Base-by-base conservation (phyloP, 2,888 invertebrate genomes). In the Tetragonula carbonaria region DNA sequence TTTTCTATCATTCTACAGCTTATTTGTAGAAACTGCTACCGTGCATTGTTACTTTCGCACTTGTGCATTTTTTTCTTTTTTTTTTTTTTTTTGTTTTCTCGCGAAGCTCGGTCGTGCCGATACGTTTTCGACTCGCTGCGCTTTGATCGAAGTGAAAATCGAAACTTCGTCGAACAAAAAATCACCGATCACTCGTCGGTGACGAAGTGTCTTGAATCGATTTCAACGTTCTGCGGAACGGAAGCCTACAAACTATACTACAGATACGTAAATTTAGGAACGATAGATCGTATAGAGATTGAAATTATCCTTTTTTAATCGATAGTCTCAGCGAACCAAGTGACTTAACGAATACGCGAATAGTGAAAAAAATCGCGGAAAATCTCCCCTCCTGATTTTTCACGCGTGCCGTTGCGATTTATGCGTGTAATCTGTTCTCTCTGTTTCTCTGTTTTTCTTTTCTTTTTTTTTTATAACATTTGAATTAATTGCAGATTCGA, bases 211-310 rank as follows among this genome's bases (percentile, higher is more conserved):
- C n/a, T 79, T 11, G 51, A 65, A 53, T 59, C 82, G 82, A 84
- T 77, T 84, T 84, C 80, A 70, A 80, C 73, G 45, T 62, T 73
- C 76, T 73, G 76, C 38, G 16, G 16, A 57, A 70, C 63, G n/a
- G n/a, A 28, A 76, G 83, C 73, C 76, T 80, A 28, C 28, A 81
- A 83, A 76, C 50, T 73, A 74, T 73, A 80, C 63, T 73, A 80
- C 63, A 80, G 45, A 76, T 74, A 76, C 67, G 68, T 80, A 81
- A 45, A 83, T 73, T 51, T 80, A 76, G 66, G 55, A 38, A 73
- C 28, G 66, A 57, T 76, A 63, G 18, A 50, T 45, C 28, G 62
- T 80, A 18, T 16, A 57, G 51, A 59, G 59, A 28, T 59, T 70
- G 33, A 33, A 73, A 11, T 76, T 67, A 68, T 51, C 73, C n/a